Evolutionary conservation across 2,797 vertebrate species (phyloP).

Genomic region (Euthynnus affinis): DNA sequence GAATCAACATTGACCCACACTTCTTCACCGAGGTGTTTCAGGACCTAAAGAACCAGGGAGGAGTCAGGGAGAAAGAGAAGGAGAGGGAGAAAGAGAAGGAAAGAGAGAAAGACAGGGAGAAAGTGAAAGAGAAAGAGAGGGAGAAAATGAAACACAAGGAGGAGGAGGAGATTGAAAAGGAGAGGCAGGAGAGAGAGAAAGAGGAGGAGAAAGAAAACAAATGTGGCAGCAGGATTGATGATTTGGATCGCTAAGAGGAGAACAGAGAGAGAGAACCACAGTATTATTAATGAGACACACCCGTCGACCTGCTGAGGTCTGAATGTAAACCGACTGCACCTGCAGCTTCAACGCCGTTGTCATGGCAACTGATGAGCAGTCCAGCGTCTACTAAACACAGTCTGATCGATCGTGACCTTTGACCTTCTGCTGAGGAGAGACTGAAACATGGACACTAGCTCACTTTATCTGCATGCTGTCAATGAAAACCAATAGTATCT

Average conservation of each 20-base stretch:
- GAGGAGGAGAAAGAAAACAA: constrained; percentile 63
- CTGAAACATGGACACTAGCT: constrained; percentile 11
- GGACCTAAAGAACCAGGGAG: constrained; percentile 94
- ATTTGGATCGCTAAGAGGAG: constrained; percentile 34
- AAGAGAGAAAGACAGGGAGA: constrained; percentile 53
- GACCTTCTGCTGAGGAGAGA: constrained; percentile 10
- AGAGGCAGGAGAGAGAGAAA: constrained; percentile 67
- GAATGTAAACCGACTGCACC: constrained; percentile 38
- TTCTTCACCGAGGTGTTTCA: constrained; percentile 97
- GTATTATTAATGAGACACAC: constrained; percentile 22
- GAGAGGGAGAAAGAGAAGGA: constrained; percentile 28
- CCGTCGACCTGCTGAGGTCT: not conserved
- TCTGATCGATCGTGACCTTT: not conserved
- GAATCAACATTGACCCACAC: constrained; percentile 93
- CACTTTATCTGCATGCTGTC: constrained; percentile 55
- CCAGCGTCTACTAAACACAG: not conserved
- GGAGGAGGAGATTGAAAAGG: constrained; percentile 46
- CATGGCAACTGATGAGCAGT: not conserved
- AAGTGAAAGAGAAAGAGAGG: constrained; percentile 60
- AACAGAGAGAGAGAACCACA: constrained; percentile 24
- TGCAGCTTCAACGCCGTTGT: constrained; percentile 2
- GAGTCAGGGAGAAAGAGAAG: constrained; percentile 72
- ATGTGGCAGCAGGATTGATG: not conserved
- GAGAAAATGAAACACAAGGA: constrained; percentile 67
- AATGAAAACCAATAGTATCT: constrained; percentile 30